Conservation (phyloP, 2,888 invertebrate genomes). For the Sceliomorpha sp. region DNA sequence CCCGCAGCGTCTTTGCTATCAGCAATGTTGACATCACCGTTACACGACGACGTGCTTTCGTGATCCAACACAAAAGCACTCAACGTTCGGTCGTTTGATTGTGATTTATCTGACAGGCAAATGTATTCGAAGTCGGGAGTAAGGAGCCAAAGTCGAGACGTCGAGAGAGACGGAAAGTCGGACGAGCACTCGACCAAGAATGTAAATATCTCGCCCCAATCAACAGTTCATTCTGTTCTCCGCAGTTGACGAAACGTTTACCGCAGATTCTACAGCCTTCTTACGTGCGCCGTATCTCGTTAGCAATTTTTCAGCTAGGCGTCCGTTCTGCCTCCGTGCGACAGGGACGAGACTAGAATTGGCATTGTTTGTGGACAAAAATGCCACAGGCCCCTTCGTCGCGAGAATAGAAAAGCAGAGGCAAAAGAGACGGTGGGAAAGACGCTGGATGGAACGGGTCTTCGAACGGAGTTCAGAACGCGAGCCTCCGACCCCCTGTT, state of each 20-base stretch:
- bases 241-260: slow-evolving; percentile 43
- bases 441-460: slow-evolving; percentile 50
- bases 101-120: slow-evolving; percentile 43
- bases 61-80: slow-evolving; percentile 42
- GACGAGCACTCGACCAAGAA: slow-evolving; percentile 30
- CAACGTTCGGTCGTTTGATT: slow-evolving; percentile 41
- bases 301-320: slow-evolving; percentile 31
- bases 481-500: slow-evolving; percentile 66
- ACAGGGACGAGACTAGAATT: slow-evolving; percentile 35
- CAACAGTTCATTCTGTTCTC: slow-evolving; percentile 40
- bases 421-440: slow-evolving; percentile 70
- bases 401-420: slow-evolving; percentile 30
- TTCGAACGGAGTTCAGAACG: too few relatives aligned
- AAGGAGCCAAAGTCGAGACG: slow-evolving; percentile 19
- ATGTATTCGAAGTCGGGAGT: slow-evolving; percentile 19
- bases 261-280: slow-evolving; percentile 23
- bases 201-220: slow-evolving; percentile 49
- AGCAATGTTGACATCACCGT: slow-evolving; percentile 35
- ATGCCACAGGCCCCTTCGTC: slow-evolving; percentile 16
- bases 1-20: slow-evolving; percentile 23
- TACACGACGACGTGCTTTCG: slow-evolving; percentile 23
- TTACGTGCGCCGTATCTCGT: slow-evolving; percentile 16
- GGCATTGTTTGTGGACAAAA: slow-evolving; percentile 50
- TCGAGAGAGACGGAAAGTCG: background rate
- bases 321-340: slow-evolving; percentile 3